phyloP scores from a whole-genome alignment of 2,888 invertebrate genomes.

The Pinctada fucata region DNA sequence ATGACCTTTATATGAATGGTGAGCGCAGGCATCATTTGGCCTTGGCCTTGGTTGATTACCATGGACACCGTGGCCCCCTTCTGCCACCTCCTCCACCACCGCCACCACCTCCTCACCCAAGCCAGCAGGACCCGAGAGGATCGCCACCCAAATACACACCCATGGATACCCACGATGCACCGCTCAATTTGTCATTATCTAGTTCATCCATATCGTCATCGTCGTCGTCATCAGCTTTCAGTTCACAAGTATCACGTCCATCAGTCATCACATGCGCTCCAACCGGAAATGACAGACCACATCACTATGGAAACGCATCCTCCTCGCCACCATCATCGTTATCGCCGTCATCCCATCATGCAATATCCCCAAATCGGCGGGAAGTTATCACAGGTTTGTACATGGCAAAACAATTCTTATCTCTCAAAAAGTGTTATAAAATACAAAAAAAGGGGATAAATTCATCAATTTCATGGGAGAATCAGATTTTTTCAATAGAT shows the following conservation, averaged over 20 bases:
- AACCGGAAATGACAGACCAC: conserved; percentile 24
- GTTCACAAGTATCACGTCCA: conserved; percentile 58
- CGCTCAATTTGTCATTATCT: conserved; percentile 64
- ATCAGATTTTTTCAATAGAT: too few relatives aligned
- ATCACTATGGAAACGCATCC: conserved; percentile 29
- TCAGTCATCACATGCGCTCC: conserved; percentile 65
- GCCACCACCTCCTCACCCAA: conserved; percentile 44
- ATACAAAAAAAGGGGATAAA: not conserved
- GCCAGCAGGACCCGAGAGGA: conserved; percentile 29
- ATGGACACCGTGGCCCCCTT: conserved; percentile 42
- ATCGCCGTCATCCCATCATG: conserved; percentile 18
- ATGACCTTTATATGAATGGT: conserved; percentile 52
- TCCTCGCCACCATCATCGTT: conserved; percentile 16
- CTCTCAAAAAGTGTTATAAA: not conserved
- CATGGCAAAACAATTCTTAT: not conserved
- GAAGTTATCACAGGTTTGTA: conserved; percentile 42
- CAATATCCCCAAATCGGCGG: conserved; percentile 45
- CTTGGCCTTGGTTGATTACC: conserved; percentile 41
- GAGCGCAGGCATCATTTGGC: conserved; percentile 29
- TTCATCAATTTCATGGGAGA: not conserved
- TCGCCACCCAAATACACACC: conserved; percentile 32
- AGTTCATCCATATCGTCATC: conserved; percentile 37
- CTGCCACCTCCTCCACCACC: conserved; percentile 29
- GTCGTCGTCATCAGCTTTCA: conserved; percentile 36
- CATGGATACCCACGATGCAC: conserved; percentile 54